phyloP scores from a whole-genome alignment of 1,140 invertebrate genomes.

The Calosoma granatense region DNA sequence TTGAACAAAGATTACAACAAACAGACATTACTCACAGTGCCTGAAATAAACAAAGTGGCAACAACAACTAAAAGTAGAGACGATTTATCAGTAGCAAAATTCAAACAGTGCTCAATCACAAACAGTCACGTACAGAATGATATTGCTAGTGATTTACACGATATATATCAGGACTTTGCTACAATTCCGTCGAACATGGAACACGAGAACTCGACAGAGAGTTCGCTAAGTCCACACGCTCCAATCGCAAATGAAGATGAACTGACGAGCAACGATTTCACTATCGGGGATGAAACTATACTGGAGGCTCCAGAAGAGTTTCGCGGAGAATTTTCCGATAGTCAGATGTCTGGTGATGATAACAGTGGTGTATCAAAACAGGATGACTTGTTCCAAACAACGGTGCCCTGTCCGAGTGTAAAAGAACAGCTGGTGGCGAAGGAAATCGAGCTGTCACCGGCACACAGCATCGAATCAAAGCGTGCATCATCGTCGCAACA shows the following conservation, averaged over 20 bases:
- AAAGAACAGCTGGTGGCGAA: too few species aligned
- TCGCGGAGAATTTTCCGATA: neutral
- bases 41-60: too few species aligned
- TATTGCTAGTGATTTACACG: neutral
- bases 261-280: neutral
- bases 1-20: too few species aligned
- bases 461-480: too few species aligned
- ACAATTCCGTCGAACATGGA: neutral
- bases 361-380: too few species aligned
- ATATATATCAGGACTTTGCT: neutral
- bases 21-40: neutral
- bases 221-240: neutral
- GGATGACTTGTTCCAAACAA: too few species aligned
- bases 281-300: constrained; percentile 7
- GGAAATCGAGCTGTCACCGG: neutral
- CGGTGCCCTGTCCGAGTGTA: too few species aligned
- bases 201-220: neutral
- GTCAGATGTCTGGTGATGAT: neutral
- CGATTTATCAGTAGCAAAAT: too few species aligned
- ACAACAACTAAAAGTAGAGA: too few species aligned
- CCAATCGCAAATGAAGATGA: neutral
- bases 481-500: neutral
- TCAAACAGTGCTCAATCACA: neutral
- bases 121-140: neutral
- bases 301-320: constrained; percentile 16